Evolutionary conservation across 2,888 invertebrate species (phyloP).

Genomic region (Callimorpha dominula): DNA sequence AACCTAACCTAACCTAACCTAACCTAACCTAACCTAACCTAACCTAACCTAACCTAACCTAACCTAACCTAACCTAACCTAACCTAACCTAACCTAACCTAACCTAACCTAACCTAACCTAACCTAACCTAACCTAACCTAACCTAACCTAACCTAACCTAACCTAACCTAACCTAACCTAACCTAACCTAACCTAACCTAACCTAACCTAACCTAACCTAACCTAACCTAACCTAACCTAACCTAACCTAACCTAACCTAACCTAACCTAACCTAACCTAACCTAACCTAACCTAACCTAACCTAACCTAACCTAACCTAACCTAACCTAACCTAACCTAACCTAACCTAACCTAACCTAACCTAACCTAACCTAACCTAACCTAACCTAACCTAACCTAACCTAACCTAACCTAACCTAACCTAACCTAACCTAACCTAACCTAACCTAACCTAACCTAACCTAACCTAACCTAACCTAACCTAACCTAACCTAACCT

Average conservation of each 20-base stretch:
- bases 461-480: constrained; percentile 20
- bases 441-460: constrained; percentile 20
- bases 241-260: constrained; percentile 20
- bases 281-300: constrained; percentile 20
- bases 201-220: constrained; percentile 20
- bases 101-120: constrained; percentile 20
- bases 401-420: constrained; percentile 20
- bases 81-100: constrained; percentile 20
- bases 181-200: constrained; percentile 20
- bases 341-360: constrained; percentile 20
- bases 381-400: constrained; percentile 20
- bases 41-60: constrained; percentile 20
- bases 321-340: constrained; percentile 20
- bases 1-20: constrained; percentile 20
- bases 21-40: constrained; percentile 20
- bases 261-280: constrained; percentile 20
- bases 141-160: constrained; percentile 20
- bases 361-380: constrained; percentile 20
- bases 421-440: constrained; percentile 22
- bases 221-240: constrained; percentile 20
- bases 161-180: constrained; percentile 20
- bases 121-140: constrained; percentile 20
- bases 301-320: constrained; percentile 20
- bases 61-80: constrained; percentile 20
- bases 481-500: constrained; percentile 20